Evolutionary conservation across 2,888 invertebrate species (phyloP).

Genomic region (Argynnis bischoffii): DNA sequence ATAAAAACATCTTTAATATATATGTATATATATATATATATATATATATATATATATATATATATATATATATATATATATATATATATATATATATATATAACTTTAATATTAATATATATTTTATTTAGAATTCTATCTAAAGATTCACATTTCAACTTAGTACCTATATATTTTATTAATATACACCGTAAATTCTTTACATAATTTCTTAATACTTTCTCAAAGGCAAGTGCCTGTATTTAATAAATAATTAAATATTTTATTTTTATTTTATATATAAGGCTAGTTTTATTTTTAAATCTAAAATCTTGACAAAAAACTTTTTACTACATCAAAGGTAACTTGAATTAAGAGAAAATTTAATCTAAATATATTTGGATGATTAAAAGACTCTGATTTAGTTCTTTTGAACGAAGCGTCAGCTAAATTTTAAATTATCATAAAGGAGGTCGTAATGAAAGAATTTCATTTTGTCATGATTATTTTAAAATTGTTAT

Average conservation of each 20-base stretch:
- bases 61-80: too few species aligned
- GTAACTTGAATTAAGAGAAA: conserved; percentile 21
- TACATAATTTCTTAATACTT: neutral
- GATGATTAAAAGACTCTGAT: conserved; percentile 10
- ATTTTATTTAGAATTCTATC: too few species aligned
- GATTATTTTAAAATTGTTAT: conserved; percentile 7
- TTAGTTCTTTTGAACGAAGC: neutral
- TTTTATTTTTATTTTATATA: neutral
- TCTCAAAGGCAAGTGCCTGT: neutral
- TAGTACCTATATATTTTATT: too few species aligned
- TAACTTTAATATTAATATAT: too few species aligned
- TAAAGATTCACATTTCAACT: too few species aligned
- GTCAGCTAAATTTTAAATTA: neutral
- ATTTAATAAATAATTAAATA: neutral
- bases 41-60: too few species aligned
- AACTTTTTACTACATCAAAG: conserved; percentile 18
- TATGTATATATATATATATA: too few species aligned
- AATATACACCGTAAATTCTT: too few species aligned
- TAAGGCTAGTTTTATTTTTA: conserved; percentile 8
- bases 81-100: too few species aligned
- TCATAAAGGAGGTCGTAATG: neutral
- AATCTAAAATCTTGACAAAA: conserved; percentile 5
- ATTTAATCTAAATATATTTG: conserved; percentile 16
- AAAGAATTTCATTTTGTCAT: conserved; percentile 4
- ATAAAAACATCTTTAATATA: too few species aligned